Conservation (phyloP, 1,140 invertebrate genomes). For the Drosophila virilis region DNA sequence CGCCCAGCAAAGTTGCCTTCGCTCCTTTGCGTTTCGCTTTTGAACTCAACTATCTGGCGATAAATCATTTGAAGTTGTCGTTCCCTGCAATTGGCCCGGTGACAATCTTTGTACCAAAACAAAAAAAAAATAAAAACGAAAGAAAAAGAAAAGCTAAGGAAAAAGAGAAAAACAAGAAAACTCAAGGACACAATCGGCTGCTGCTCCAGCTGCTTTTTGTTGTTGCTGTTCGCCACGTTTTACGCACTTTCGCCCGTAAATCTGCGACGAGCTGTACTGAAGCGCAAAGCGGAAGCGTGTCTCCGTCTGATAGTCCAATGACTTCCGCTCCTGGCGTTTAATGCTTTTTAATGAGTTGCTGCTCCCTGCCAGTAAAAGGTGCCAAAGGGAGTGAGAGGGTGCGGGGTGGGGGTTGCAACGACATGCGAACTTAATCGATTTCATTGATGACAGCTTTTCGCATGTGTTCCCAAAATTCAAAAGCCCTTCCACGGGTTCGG, state of each 20-base stretch:
- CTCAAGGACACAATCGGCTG: slow-evolving; percentile 46
- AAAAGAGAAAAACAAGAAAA: slow-evolving; percentile 7
- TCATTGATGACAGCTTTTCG: slow-evolving; percentile 54
- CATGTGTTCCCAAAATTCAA: slow-evolving; percentile 25
- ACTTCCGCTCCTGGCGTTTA: slow-evolving; percentile 78
- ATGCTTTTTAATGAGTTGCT: slow-evolving; percentile 81
- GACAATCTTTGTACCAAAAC: slow-evolving; percentile 63
- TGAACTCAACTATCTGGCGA: slow-evolving; percentile 81
- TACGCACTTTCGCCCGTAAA: slow-evolving; percentile 78
- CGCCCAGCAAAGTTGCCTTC: slow-evolving; percentile 53
- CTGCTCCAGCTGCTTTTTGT: not conserved
- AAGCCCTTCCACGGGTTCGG: not conserved
- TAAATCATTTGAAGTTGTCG: slow-evolving; percentile 80
- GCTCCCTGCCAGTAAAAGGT: slow-evolving; percentile 20
- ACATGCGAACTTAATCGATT: slow-evolving; percentile 69
- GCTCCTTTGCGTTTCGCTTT: slow-evolving; percentile 70
- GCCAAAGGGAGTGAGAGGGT: not conserved
- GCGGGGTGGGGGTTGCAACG: not conserved
- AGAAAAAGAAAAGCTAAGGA: not conserved
- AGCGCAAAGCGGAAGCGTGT: slow-evolving; percentile 73
- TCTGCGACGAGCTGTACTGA: slow-evolving; percentile 55
- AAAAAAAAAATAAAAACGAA: not conserved
- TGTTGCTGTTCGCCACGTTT: slow-evolving; percentile 26
- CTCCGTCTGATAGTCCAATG: slow-evolving; percentile 74
- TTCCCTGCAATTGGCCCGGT: slow-evolving; percentile 73